A percentile compares a stretch with the other conserved stretches of the same genome.
Conservation (phyloP, 2,797 vertebrate species). For the Gorsachius magnificus region DNA sequence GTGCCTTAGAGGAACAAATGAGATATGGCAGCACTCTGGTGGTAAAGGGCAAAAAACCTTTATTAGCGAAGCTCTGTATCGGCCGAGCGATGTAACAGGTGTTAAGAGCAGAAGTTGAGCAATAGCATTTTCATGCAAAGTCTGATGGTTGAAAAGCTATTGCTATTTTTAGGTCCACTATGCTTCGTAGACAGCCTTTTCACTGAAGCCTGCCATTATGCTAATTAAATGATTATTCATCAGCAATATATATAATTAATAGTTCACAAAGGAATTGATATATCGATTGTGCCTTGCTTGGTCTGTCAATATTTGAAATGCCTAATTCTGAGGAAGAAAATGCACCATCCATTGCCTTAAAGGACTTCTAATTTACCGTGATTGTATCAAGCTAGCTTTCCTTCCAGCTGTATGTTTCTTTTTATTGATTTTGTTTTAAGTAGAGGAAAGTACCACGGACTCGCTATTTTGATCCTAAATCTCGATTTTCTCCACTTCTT, state of each 20-base stretch:
- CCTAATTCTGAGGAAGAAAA: slow-evolving; percentile 29
- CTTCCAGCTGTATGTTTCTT: slow-evolving; percentile 27
- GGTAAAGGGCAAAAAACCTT: not conserved
- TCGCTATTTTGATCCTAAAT: slow-evolving; percentile 26
- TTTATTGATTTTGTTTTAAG: slow-evolving; percentile 44
- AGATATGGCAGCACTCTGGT: not conserved
- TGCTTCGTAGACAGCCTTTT: not conserved
- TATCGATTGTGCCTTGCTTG: slow-evolving; percentile 42
- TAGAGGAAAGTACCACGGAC: slow-evolving; percentile 3
- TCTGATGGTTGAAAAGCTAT: not conserved
- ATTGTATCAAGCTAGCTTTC: slow-evolving; percentile 20
- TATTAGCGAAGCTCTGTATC: not conserved
- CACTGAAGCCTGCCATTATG: slow-evolving; percentile 12
- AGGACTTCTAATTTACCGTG: slow-evolving; percentile 30
- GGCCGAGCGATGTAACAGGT: fast-evolving
- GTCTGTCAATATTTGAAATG: slow-evolving; percentile 40
- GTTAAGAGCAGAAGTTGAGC: not conserved
- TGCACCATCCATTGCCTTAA: not conserved
- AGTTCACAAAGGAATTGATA: slow-evolving; percentile 23
- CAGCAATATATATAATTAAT: slow-evolving; percentile 49
- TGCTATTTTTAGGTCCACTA: not conserved
- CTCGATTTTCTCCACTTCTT: not conserved
- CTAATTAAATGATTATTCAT: slow-evolving; percentile 42
- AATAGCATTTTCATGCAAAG: not conserved
- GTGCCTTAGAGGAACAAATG: not conserved